Conservation (phyloP, 2,797 vertebrate genomes). For the Danio aesculapii region DNA sequence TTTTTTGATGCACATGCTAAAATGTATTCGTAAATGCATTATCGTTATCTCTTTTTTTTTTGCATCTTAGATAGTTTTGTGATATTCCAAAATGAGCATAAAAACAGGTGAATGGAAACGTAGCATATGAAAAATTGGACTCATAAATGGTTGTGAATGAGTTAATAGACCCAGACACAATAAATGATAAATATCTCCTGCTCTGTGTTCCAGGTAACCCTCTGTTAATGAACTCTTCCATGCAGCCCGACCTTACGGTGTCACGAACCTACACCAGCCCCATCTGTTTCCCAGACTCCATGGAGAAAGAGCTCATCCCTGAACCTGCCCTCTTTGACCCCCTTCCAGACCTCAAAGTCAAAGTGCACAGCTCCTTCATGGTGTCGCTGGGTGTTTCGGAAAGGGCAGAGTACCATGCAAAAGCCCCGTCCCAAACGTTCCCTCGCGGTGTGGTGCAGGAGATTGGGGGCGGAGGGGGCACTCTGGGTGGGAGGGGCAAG, state of each 20-base stretch:
- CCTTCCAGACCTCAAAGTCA: conserved; percentile 91
- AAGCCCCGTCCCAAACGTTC: conserved; percentile 87
- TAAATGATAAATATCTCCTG: conserved; percentile 43
- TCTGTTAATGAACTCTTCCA: conserved; percentile 91
- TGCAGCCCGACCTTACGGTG: conserved; percentile 92
- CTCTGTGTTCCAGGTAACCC: conserved; percentile 87
- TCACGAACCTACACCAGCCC: conserved; percentile 94
- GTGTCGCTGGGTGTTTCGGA: conserved; percentile 85
- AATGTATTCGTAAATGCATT: no score
- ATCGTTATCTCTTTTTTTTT: no score
- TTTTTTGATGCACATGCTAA: no score
- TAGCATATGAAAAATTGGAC: no score
- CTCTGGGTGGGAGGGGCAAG: conserved; percentile 77
- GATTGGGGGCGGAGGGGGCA: conserved; percentile 78
- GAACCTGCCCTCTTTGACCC: conserved; percentile 87
- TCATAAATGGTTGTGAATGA: not conserved
- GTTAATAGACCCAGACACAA: not conserved
- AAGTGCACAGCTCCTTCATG: conserved; percentile 88
- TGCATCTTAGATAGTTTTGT: no score
- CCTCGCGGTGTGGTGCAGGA: conserved; percentile 84
- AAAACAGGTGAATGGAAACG: no score
- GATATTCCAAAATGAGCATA: no score
- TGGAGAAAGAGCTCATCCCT: conserved; percentile 90
- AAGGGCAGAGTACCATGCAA: conserved; percentile 84
- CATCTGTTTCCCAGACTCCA: conserved; percentile 95